Conservation (phyloP, 1,140 invertebrate species). For the Geopemphigus sp. region DNA sequence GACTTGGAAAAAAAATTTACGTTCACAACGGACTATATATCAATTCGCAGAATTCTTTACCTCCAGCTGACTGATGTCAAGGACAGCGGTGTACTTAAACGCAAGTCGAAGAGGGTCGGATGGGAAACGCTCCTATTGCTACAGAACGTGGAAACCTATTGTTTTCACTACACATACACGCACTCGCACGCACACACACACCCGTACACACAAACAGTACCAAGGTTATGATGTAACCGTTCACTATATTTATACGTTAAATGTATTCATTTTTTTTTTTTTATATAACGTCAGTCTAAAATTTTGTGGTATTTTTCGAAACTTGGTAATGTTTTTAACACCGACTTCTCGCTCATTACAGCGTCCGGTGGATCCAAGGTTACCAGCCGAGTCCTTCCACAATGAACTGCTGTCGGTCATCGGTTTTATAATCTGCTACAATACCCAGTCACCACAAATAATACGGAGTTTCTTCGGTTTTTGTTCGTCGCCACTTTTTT, state of each 20-base stretch:
- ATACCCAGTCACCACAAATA: conserved; percentile 25
- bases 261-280: conserved; percentile 37
- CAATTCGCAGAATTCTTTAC: conserved; percentile 31
- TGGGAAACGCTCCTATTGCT: conserved; percentile 40
- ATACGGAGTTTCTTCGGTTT: conserved; percentile 14
- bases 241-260: conserved; percentile 19
- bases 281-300: conserved; percentile 35
- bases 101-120: conserved; percentile 31
- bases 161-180: conserved; percentile 33
- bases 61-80: conserved; percentile 23
- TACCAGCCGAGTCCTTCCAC: conserved; percentile 36
- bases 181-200: too few relatives aligned
- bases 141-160: conserved; percentile 49
- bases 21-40: conserved; percentile 15
- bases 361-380: conserved; percentile 48
- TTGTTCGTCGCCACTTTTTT: neutral
- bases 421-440: conserved; percentile 39
- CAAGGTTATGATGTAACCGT: conserved; percentile 47
- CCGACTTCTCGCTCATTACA: conserved; percentile 47
- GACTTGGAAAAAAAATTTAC: neutral
- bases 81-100: conserved; percentile 17
- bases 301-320: conserved; percentile 46
- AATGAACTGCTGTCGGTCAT: conserved; percentile 44
- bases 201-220: conserved; percentile 5
- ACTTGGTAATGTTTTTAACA: conserved; percentile 46